Evolutionary conservation across 1,140 invertebrate genomes (phyloP).

Genomic region (Diorhabda elongata): DNA sequence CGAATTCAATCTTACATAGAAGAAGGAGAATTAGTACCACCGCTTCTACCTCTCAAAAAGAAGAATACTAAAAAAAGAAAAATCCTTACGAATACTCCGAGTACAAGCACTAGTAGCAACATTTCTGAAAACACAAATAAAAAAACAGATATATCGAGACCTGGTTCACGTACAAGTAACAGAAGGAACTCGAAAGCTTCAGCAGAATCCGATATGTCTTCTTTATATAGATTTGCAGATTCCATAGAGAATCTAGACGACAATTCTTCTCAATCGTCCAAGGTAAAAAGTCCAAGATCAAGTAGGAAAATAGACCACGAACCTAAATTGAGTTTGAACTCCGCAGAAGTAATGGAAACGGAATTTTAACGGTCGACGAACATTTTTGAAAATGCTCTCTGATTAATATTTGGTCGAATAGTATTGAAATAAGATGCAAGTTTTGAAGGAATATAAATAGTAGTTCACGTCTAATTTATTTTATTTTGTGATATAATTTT

Average conservation of each 20-base stretch:
- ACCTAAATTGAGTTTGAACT: too few relatives aligned
- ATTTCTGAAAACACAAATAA: neutral
- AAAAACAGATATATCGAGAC: neutral
- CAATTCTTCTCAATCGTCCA: neutral
- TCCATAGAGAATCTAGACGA: neutral
- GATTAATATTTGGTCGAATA: too few relatives aligned
- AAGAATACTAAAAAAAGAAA: neutral
- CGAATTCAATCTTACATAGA: neutral
- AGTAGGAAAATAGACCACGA: too few relatives aligned
- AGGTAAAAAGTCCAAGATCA: too few relatives aligned
- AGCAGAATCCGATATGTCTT: neutral
- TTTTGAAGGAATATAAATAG: too few relatives aligned
- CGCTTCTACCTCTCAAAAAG: neutral
- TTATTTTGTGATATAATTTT: too few relatives aligned
- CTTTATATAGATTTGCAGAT: neutral
- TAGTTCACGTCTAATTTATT: too few relatives aligned
- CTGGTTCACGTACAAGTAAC: neutral
- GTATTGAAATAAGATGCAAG: too few relatives aligned
- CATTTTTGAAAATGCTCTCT: too few relatives aligned
- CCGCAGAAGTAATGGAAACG: too few relatives aligned
- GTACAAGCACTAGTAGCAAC: neutral
- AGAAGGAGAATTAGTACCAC: neutral
- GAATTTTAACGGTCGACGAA: too few relatives aligned
- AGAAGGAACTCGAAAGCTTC: neutral
- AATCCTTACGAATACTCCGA: neutral